Percentiles rank a stretch among this genome's conserved stretches.
These are phyloP conservation scores for Pterois miles DNA, from an alignment of 2,797 vertebrate species.

Conservation along the genomic window DNA sequence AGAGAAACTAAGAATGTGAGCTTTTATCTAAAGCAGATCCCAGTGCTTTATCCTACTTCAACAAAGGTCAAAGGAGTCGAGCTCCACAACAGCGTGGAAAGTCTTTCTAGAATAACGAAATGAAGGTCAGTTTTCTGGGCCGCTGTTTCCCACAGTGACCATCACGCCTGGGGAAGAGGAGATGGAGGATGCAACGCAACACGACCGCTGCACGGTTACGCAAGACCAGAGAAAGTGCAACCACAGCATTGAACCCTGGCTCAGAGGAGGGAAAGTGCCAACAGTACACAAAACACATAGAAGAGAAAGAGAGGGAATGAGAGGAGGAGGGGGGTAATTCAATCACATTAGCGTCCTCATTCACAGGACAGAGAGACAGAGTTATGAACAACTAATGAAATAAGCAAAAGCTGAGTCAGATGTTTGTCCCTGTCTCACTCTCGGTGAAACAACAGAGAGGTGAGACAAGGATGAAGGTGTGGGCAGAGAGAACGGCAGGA, in stretches of 20 bases:
- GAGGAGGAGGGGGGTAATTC: conserved; percentile 60
- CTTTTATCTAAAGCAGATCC: conserved; percentile 28
- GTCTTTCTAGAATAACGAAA: conserved; percentile 62
- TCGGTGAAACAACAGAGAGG: conserved; percentile 34
- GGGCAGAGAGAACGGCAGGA: not conserved
- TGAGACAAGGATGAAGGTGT: conserved; percentile 25
- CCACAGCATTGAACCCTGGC: conserved; percentile 67
- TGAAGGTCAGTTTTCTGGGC: conserved; percentile 77
- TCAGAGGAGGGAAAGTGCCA: conserved; percentile 67
- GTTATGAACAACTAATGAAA: conserved; percentile 76
- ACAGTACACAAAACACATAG: conserved; percentile 55
- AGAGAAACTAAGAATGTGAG: conserved; percentile 15
- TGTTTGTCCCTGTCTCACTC: conserved; percentile 44
- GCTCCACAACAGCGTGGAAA: conserved; percentile 14
- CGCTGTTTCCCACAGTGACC: conserved; percentile 71
- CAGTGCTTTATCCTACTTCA: conserved; percentile 41
- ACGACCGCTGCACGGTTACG: conserved; percentile 62
- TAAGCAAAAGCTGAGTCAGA: conserved; percentile 76
- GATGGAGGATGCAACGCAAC: conserved; percentile 57
- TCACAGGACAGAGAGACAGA: conserved; percentile 63
- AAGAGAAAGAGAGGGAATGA: not conserved
- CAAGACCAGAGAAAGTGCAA: conserved; percentile 74
- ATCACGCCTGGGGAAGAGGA: conserved; percentile 62
- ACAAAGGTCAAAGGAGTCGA: conserved; percentile 51
- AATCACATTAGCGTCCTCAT: conserved; percentile 75